Percentiles rank a stretch among this genome's conserved stretches.
These are phyloP conservation scores for Acanthoscelides obtectus DNA, from an alignment of 2,888 invertebrate species.

Conservation along the genomic window DNA sequence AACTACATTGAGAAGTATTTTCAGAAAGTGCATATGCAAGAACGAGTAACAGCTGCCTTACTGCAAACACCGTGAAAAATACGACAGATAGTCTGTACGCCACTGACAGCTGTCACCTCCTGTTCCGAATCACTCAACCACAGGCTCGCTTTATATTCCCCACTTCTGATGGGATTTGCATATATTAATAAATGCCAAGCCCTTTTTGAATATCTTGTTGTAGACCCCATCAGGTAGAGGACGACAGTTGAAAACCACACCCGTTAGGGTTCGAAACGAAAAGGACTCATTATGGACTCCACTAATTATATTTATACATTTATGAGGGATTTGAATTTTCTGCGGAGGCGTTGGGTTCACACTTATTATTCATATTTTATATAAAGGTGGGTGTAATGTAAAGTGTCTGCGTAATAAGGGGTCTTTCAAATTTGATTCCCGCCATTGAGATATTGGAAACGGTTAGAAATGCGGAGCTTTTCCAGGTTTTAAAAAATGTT, in stretches of 20 bases:
- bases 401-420: too few relatives aligned
- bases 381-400: not conserved
- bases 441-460: too few relatives aligned
- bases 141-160: conserved; percentile 30
- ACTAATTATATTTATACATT: not conserved
- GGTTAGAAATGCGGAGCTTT: too few relatives aligned
- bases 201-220: conserved; percentile 18
- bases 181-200: conserved; percentile 26
- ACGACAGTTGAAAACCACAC: not conserved
- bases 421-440: too few relatives aligned
- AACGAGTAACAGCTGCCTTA: too few relatives aligned
- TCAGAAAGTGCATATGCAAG: too few relatives aligned
- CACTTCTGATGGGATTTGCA: conserved; percentile 24
- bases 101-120: conserved; percentile 2
- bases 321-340: not conserved
- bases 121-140: conserved; percentile 22
- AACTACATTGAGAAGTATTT: too few relatives aligned
- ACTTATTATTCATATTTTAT: not conserved
- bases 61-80: too few relatives aligned
- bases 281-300: not conserved
- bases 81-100: conserved; percentile 7
- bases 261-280: not conserved
- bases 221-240: not conserved
- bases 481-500: too few relatives aligned
- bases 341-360: not conserved